A percentile compares a stretch with the other conserved stretches of the same genome.
Evolutionary conservation across 2,888 invertebrate genomes (phyloP).

Genomic region (Smittia aterrima): DNA sequence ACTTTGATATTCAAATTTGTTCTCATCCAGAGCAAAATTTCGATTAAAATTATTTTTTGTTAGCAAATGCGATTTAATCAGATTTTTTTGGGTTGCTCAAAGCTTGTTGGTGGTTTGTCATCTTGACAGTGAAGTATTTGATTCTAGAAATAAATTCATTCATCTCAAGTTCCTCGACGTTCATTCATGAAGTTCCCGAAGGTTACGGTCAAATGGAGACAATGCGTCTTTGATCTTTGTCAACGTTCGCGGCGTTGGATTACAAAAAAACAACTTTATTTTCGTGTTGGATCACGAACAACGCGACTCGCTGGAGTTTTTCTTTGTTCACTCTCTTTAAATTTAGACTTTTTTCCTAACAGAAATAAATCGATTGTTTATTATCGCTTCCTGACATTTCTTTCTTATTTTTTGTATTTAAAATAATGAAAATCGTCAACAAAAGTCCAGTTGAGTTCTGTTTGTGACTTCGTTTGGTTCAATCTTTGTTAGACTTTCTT

Average conservation of each 20-base stretch:
- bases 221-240: not conserved
- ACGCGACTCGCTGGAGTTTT: not conserved
- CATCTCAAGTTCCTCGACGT: too few relatives aligned
- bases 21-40: constrained; percentile 11
- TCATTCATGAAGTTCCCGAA: not conserved
- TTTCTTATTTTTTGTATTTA: not conserved
- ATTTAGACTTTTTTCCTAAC: not conserved
- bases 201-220: not conserved
- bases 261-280: not conserved
- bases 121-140: too few relatives aligned
- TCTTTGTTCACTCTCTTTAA: not conserved
- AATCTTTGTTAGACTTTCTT: not conserved
- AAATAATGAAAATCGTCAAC: not conserved
- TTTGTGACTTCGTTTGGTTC: not conserved
- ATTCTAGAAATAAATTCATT: too few relatives aligned
- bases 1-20: constrained; percentile 40
- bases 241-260: not conserved
- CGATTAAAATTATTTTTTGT: not conserved
- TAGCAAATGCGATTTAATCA: not conserved
- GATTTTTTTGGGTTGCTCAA: not conserved
- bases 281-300: not conserved
- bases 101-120: not conserved
- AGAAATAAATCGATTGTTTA: constrained; percentile 5
- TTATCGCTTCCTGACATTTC: not conserved
- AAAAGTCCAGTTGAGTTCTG: not conserved